Conservation (phyloP, 2,888 invertebrate species). For the Agapostemon virescens region DNA sequence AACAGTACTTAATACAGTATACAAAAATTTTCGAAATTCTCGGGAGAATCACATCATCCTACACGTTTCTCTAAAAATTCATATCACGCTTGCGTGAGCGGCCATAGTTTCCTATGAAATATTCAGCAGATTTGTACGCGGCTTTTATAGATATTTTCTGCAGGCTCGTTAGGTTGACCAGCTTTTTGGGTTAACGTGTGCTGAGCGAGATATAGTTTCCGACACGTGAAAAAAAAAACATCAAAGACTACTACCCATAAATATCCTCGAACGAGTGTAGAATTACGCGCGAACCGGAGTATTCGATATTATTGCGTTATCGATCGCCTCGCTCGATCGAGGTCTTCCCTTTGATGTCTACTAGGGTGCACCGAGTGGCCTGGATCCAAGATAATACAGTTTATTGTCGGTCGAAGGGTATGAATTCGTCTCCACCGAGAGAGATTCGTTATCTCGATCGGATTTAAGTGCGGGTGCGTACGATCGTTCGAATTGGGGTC, state of each 20-base stretch:
- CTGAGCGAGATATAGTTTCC: neutral
- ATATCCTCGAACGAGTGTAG: slow-evolving; percentile 37
- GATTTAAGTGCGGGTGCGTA: slow-evolving; percentile 63
- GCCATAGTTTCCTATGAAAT: no score
- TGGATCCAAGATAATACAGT: slow-evolving; percentile 51
- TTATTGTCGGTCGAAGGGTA: slow-evolving; percentile 54
- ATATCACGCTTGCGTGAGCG: no score
- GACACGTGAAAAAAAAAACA: neutral
- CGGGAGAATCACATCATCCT: no score
- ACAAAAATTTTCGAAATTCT: no score
- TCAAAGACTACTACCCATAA: slow-evolving; percentile 34
- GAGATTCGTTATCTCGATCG: slow-evolving; percentile 70
- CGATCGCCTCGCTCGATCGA: slow-evolving; percentile 50
- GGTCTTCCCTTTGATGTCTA: slow-evolving; percentile 60
- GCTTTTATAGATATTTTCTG: neutral
- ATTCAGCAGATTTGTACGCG: no score
- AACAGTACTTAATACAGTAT: no score
- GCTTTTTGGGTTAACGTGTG: neutral
- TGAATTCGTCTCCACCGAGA: slow-evolving; percentile 53
- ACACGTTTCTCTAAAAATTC: no score
- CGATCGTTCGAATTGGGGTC: slow-evolving; percentile 45
- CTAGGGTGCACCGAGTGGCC: slow-evolving; percentile 49
- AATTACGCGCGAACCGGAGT: slow-evolving; percentile 33
- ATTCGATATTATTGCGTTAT: slow-evolving; percentile 40
- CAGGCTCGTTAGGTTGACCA: neutral